Conservation (phyloP, 37 sponge, comb jelly and placozoan species). For the Aphrocallistes beatrix region DNA sequence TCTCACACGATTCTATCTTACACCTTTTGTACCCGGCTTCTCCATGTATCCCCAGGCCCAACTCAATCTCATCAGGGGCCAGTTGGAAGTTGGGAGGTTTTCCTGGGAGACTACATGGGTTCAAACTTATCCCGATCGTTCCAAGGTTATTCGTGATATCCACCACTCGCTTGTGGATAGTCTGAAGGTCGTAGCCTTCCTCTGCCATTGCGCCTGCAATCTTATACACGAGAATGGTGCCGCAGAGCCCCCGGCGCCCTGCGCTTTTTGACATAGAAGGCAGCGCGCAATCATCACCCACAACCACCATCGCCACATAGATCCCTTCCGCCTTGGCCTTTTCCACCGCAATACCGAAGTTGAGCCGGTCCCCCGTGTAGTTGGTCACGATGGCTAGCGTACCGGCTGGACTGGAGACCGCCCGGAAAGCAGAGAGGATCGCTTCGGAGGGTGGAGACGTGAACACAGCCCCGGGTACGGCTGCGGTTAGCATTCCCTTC, state of each 20-base stretch:
- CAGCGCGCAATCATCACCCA: slow-evolving; percentile 79
- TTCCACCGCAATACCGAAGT: slow-evolving; percentile 90
- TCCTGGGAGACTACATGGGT: slow-evolving; percentile 82
- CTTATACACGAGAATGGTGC: slow-evolving; percentile 76
- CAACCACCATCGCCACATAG: slow-evolving; percentile 73
- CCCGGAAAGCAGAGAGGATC: slow-evolving; percentile 59
- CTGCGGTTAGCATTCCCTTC: slow-evolving; percentile 78
- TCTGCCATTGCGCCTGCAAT: slow-evolving; percentile 88
- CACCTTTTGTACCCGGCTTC: slow-evolving; percentile 75
- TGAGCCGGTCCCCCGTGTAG: slow-evolving; percentile 93
- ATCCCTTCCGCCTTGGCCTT: slow-evolving; percentile 60
- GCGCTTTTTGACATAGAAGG: slow-evolving; percentile 36
- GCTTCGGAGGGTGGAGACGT: slow-evolving; percentile 72
- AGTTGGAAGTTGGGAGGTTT: slow-evolving; percentile 57
- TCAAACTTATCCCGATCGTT: slow-evolving; percentile 83
- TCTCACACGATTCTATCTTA: slow-evolving; percentile 51
- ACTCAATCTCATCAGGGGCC: slow-evolving; percentile 66
- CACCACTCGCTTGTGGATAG: slow-evolving; percentile 41
- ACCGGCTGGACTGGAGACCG: slow-evolving; percentile 62
- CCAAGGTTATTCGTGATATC: slow-evolving; percentile 47
- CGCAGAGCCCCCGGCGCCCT: slow-evolving; percentile 84
- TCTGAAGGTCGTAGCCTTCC: slow-evolving; percentile 50
- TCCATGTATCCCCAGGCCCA: slow-evolving; percentile 93
- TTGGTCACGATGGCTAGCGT: slow-evolving; percentile 81
- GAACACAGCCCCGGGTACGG: slow-evolving; percentile 86